phyloP scores from a whole-genome alignment of 2,797 vertebrate species.

The Eurystomus glaucurus region DNA sequence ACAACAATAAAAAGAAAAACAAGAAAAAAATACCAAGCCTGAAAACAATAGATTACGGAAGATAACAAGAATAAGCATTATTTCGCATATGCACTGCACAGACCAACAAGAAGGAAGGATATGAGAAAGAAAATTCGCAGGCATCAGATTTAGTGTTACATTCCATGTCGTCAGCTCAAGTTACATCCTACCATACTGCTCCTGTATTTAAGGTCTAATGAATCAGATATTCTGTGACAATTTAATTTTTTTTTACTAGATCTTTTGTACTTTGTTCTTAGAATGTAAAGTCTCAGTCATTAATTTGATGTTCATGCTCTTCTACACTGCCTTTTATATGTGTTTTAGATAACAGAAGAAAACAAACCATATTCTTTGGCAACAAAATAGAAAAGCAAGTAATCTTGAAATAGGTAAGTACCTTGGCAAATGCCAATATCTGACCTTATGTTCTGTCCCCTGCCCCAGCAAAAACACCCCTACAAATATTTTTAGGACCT shows the following conservation, averaged over 20 bases:
- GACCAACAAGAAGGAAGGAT: neutral
- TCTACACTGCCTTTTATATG: neutral
- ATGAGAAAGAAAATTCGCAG: neutral
- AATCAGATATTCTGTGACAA: neutral
- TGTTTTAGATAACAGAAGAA: neutral
- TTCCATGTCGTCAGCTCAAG: neutral
- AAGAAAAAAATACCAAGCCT: neutral
- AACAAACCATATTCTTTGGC: neutral
- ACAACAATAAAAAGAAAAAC: neutral
- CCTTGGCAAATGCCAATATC: neutral
- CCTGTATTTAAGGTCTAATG: neutral
- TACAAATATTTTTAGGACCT: neutral
- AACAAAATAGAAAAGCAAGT: neutral
- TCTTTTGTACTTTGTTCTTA: neutral
- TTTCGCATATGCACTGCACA: neutral
- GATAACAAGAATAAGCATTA: neutral
- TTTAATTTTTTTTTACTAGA: neutral
- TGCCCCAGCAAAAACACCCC: neutral
- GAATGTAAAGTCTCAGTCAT: neutral
- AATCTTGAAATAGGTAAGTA: neutral
- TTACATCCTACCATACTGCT: neutral
- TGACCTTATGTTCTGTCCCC: neutral
- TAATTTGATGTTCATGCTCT: neutral
- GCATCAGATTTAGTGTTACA: neutral
- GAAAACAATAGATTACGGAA: neutral